Evolutionary conservation across 2,888 invertebrate species (phyloP), one percentile per base, ranked within the genome.

Genomic region (Rhopalosiphum nymphaeae): DNA sequence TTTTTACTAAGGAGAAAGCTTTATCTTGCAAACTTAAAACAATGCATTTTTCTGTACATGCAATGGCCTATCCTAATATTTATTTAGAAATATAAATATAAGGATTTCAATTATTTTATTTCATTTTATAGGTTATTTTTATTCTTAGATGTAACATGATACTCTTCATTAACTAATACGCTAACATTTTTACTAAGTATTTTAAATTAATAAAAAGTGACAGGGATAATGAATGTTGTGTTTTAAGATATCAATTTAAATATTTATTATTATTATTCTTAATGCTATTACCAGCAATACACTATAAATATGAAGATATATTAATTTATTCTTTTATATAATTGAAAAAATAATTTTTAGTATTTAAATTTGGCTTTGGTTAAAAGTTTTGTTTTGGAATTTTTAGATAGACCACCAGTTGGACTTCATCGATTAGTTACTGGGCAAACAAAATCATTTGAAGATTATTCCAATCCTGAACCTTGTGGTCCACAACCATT

Each of bases 401-500:
- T 89, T 90, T 87, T 94, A 94, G 94, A 94, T 86, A 42, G 86
- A 57, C 95, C 95, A 57, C 95, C 95, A 46, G 95, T 95, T 86
- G 95, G 95, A n/a, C 93, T 95, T 85, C 95, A 95, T 92, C 94
- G 95, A 91, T 91, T 95, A 89, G 95, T 95, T 25, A 95, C 95
- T 67, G 95, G 95, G 16, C 95, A 95, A 89, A 94, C 94, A n/a
- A 94, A 94, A 91, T 94, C 95, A 29, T 96, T 96, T 95, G 96
- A 96, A 5, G 96, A 96, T 95, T 95, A 95, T 26, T 96, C 96
- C 85, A 96, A 95, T 95, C 95, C 95, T 36, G 96, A 96, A 95
- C 96, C 95, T 95, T 96, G 96, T 95, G 95, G 96, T 44, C 96
- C 96, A 29, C 96, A 96, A 67, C 96, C 97, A 3, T 96, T 96